Evolutionary conservation across 2,113 vertebrate genomes (phyloP), one percentile per base, ranked within the genome.

Genomic region (Tricholaema leucomelas): DNA sequence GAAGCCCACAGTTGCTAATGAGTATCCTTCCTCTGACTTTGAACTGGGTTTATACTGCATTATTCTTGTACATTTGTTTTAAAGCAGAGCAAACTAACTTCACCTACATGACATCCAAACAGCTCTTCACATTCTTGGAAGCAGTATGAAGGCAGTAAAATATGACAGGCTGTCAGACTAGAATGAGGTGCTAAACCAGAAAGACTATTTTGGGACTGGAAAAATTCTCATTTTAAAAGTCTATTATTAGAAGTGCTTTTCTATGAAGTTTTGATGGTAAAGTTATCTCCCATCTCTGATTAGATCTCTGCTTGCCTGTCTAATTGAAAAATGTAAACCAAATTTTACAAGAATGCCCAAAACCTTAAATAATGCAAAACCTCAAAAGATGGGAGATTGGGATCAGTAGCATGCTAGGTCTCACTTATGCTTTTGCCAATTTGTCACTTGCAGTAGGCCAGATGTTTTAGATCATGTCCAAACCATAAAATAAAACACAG

Each of bases 171-270:
- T 95, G 93, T 95, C 95, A 96, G 91, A 94, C 87, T 92, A 58
- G 92, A 95, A 93, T 71, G 91, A 96, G 64, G 92, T 91, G 91
- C 67, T 96, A 96, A 96, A 87, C 95, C 82, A 92, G 90, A 92
- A 94, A 81, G 72, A 72, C 87, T 95, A 96, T 96, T 96, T 92
- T 93, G 81, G 85, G 93, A 94, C 56, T 96, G 95, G 93, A 96
- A 96, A 96, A 92, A 75, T 21, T 67, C 81, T 94, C 78, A 85
- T 95, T 94, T 96, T 64, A 83, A 73, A 72, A 58, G 76, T 72
- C 87, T 95, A 91, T 93, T 93, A 85, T 96, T 95, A 88, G 91
- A 91, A 91, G 35, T 75, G 87, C 87, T 94, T 95, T 96, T 89
- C 81, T 77, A 87, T 78, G 79, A 85, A 80, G 52, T 94, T 95